Conservation (phyloP, 2,797 vertebrate species). For the Spea hammondii region DNA sequence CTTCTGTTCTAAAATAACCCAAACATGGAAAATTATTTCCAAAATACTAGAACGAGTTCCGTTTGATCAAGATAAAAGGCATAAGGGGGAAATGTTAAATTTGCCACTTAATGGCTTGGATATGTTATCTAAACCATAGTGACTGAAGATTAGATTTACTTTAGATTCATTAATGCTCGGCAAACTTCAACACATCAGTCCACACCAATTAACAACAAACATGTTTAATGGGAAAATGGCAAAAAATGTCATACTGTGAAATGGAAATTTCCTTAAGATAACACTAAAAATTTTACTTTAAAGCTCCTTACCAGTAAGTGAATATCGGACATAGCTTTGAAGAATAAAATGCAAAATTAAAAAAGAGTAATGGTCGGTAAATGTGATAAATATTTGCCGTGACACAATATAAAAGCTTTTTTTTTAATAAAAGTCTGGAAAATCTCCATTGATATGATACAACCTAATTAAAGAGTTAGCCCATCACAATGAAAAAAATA, state of each 20-base stretch:
- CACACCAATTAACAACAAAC: slow-evolving; percentile 12
- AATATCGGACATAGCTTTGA: too few species aligned
- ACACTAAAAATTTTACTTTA: too few species aligned
- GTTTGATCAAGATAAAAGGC: slow-evolving; percentile 44
- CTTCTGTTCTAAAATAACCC: slow-evolving; percentile 33
- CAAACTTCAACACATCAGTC: slow-evolving; percentile 27
- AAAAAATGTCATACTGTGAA: not conserved
- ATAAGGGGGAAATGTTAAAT: slow-evolving; percentile 26
- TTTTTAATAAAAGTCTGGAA: too few species aligned
- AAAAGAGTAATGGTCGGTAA: too few species aligned
- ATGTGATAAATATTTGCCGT: too few species aligned
- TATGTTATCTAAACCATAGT: not conserved
- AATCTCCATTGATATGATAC: too few species aligned
- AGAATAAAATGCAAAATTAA: too few species aligned
- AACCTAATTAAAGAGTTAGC: too few species aligned
- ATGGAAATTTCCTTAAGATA: too few species aligned
- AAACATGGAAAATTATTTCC: slow-evolving; percentile 42
- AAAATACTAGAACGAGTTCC: slow-evolving; percentile 23
- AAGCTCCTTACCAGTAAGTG: too few species aligned
- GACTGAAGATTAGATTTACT: slow-evolving; percentile 7
- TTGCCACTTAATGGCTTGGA: slow-evolving; percentile 9
- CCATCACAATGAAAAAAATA: too few species aligned
- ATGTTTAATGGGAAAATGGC: not conserved
- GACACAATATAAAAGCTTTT: too few species aligned
- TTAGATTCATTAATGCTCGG: slow-evolving; percentile 11